phyloP scores from a whole-genome alignment of 2,797 vertebrate species.

The Lemur catta region DNA sequence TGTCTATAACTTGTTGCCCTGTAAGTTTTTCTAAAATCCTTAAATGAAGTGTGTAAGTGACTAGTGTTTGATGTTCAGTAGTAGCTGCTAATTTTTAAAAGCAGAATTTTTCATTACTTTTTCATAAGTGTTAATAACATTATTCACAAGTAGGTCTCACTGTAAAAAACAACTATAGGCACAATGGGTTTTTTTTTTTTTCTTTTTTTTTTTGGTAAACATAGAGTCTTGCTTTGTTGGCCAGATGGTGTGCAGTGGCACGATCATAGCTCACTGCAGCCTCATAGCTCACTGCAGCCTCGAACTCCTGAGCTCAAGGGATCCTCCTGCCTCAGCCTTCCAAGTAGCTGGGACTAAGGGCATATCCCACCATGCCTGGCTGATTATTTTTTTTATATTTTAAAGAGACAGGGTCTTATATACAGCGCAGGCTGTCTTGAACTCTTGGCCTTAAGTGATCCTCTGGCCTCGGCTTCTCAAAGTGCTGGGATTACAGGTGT shows the following conservation, averaged over 20 bases:
- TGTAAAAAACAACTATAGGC: not conserved
- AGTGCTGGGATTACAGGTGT: not conserved
- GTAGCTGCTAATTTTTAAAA: conserved; percentile 22
- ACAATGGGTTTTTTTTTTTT: not conserved
- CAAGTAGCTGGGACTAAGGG: not conserved
- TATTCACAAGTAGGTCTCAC: not conserved
- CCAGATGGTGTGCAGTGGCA: not conserved
- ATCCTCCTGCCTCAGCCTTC: not conserved
- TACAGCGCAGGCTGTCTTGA: not conserved
- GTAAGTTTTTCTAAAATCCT: conserved; percentile 7
- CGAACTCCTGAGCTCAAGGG: not conserved
- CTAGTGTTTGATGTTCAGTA: conserved; percentile 13
- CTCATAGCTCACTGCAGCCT: not conserved
- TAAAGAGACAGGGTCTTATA: not conserved
- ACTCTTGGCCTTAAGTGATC: not conserved
- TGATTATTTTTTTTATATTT: not conserved
- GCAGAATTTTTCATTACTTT: not conserved
- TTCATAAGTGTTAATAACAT: not conserved
- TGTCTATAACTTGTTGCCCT: conserved; percentile 3
- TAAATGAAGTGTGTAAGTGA: not conserved
- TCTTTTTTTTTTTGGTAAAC: not conserved
- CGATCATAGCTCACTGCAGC: not conserved
- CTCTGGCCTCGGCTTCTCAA: not conserved
- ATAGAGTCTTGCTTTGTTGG: not conserved
- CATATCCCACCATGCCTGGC: not conserved